Evolutionary conservation across 2,888 invertebrate species (phyloP).

Genomic region (Andrena fulva): DNA sequence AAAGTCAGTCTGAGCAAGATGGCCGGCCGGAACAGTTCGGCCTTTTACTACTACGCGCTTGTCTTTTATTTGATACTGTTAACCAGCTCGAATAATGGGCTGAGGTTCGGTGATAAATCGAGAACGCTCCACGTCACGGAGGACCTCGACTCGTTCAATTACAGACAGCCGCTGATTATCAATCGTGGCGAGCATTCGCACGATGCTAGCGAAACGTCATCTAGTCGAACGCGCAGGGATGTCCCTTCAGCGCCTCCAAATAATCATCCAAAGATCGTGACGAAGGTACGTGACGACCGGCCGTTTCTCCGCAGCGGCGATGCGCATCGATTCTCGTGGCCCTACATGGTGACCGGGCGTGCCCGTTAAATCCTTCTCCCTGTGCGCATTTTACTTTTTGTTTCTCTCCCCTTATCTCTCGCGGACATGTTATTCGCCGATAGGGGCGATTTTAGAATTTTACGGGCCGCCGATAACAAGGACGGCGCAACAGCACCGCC

Average conservation of each 20-base stretch:
- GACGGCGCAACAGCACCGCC: slow-evolving; percentile 39
- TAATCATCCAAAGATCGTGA: slow-evolving; percentile 79
- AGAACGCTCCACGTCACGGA: slow-evolving; percentile 71
- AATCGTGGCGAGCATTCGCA: slow-evolving; percentile 60
- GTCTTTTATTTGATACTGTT: slow-evolving; percentile 76
- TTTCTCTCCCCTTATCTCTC: slow-evolving; percentile 54
- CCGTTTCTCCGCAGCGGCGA: neutral
- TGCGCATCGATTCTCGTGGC: neutral
- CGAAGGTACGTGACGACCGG: slow-evolving; percentile 74
- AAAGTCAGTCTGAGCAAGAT: slow-evolving; percentile 82
- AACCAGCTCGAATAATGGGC: slow-evolving; percentile 74
- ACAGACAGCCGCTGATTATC: slow-evolving; percentile 70
- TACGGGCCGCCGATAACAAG: slow-evolving; percentile 28
- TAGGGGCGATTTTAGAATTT: slow-evolving; percentile 47
- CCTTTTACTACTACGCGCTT: slow-evolving; percentile 75
- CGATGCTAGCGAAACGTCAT: slow-evolving; percentile 74
- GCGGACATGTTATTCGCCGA: slow-evolving; percentile 28
- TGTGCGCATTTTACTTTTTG: slow-evolving; percentile 26
- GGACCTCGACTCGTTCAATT: slow-evolving; percentile 49
- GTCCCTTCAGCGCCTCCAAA: slow-evolving; percentile 45
- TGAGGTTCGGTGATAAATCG: slow-evolving; percentile 75
- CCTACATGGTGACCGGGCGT: neutral
- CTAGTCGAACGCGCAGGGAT: slow-evolving; percentile 76
- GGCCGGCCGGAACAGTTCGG: slow-evolving; percentile 82
- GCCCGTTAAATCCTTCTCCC: slow-evolving; percentile 22